These are phyloP conservation scores for Pogonomyrmex californicus DNA, from an alignment of 1,140 invertebrate species.

Conservation along the genomic window DNA sequence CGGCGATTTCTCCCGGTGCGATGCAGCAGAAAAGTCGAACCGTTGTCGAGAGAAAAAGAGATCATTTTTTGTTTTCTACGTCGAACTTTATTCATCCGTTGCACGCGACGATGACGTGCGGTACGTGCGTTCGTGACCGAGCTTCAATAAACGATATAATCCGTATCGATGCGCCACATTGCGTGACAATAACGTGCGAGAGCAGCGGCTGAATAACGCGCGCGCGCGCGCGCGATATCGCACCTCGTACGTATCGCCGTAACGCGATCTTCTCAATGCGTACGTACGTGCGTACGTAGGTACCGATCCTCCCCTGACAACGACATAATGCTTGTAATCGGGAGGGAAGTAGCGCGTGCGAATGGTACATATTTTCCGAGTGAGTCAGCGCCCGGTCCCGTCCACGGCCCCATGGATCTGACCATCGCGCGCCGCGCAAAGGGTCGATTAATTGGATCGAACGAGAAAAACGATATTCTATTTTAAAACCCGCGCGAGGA, in stretches of 20 bases:
- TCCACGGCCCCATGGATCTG: slow-evolving; percentile 7
- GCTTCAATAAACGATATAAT: slow-evolving; percentile 23
- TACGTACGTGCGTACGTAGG: neutral
- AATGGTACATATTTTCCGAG: slow-evolving; percentile 59
- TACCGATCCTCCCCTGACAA: slow-evolving; percentile 29
- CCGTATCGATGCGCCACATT: slow-evolving; percentile 36
- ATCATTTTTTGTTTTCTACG: no score
- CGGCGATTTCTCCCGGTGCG: neutral
- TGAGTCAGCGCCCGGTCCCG: slow-evolving; percentile 27
- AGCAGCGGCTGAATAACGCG: neutral
- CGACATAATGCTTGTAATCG: slow-evolving; percentile 55
- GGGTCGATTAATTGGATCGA: slow-evolving; percentile 58
- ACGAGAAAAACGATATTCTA: slow-evolving; percentile 55
- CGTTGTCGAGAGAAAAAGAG: neutral
- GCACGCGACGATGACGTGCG: neutral
- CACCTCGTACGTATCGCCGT: neutral
- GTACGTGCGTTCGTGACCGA: slow-evolving; percentile 12
- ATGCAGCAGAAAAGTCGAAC: neutral
- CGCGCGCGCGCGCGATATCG: neutral
- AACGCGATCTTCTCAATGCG: neutral
- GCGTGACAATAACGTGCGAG: slow-evolving; percentile 43
- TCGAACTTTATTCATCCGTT: neutral
- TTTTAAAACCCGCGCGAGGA: slow-evolving; percentile 21
- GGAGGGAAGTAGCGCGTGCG: slow-evolving; percentile 53
- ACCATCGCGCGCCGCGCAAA: neutral